Evolutionary conservation across 2,888 invertebrate species (phyloP).

Genomic region (Cheilosia impressa): DNA sequence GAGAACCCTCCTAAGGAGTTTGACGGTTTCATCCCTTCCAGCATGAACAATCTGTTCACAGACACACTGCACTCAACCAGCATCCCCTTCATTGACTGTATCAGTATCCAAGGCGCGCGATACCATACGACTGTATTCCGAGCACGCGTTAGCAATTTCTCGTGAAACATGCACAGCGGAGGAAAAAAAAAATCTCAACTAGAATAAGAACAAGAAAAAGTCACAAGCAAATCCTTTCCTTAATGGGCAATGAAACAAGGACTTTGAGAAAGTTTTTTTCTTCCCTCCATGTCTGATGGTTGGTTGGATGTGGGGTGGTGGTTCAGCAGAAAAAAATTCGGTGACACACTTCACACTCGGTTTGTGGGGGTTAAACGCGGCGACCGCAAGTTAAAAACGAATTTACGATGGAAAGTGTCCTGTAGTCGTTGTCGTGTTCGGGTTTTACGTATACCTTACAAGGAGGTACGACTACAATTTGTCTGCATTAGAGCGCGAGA

Average conservation of each 20-base stretch:
- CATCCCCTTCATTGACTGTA: conserved; percentile 53
- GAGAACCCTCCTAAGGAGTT: conserved; percentile 49
- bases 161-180: conserved; percentile 80
- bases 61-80: conserved; percentile 56
- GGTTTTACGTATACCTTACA: conserved; percentile 29
- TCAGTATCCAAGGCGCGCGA: conserved; percentile 42
- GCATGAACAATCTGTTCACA: conserved; percentile 50
- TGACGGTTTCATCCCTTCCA: conserved; percentile 69
- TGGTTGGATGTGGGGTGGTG: conserved; percentile 16
- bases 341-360: conserved; percentile 64
- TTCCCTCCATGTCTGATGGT: conserved; percentile 47
- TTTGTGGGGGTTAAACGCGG: conserved; percentile 18
- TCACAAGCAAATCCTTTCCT: conserved; percentile 74
- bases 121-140: conserved; percentile 77
- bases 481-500: conserved; percentile 38
- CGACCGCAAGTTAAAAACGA: conserved; percentile 61
- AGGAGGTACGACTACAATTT: conserved; percentile 50
- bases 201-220: conserved; percentile 60
- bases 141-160: conserved; percentile 83
- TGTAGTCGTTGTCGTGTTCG: not conserved
- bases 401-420: conserved; percentile 66
- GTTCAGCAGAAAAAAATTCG: conserved; percentile 39
- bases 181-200: conserved; percentile 29
- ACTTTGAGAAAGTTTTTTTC: conserved; percentile 67
- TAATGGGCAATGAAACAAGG: conserved; percentile 75